Evolutionary conservation across 2,888 invertebrate species (phyloP), one percentile per base, ranked within the genome.

Genomic region (Drosophila birchii): DNA sequence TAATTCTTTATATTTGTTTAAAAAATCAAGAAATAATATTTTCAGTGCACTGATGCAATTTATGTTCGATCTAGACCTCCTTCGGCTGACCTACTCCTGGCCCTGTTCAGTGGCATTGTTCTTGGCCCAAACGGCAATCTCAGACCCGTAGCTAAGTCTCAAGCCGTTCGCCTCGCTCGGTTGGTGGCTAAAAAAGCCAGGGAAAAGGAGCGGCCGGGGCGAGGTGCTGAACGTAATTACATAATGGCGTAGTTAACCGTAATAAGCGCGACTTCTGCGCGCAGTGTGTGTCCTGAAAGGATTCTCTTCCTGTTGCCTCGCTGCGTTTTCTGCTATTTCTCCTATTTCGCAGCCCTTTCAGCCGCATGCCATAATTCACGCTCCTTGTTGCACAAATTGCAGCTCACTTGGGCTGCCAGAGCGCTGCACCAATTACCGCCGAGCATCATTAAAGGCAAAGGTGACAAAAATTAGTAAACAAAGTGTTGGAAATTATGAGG

Each of bases 401-500:
- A 74, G 83, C 71, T 73, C 81, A 84, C 86, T 88, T 88, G 87
- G 77, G 76, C 85, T 80, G 81, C 78, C 88, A 88, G 51, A 38
- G 56, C 53, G 78, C 45, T 68, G 79, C 86, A 88, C 87, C 89
- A 86, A 89, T 88, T 89, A 86, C 85, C 61, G 82, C 73, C 66
- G 88, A 88, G 89, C 88, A 88, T 86, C 89, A 89, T 89, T 87
- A 89, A 89, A 89, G 80, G 80, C 73, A 88, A 86, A 86, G 88
- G 86, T 86, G 86, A 86, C 86, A 86, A 86, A 89, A 89, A 86
- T 88, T 86, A 86, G 86, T 89, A 86, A 86, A 88, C 89, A 89
- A 89, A 87, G 89, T 89, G 86, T 86, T 83, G 78, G 72, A 86
- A 86, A 88, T 89, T 89, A 89, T 84, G 88, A 86, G 86, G 47